These are phyloP conservation scores for Drymonia ruficornis DNA, from an alignment of 2,888 invertebrate genomes.

Conservation along the genomic window DNA sequence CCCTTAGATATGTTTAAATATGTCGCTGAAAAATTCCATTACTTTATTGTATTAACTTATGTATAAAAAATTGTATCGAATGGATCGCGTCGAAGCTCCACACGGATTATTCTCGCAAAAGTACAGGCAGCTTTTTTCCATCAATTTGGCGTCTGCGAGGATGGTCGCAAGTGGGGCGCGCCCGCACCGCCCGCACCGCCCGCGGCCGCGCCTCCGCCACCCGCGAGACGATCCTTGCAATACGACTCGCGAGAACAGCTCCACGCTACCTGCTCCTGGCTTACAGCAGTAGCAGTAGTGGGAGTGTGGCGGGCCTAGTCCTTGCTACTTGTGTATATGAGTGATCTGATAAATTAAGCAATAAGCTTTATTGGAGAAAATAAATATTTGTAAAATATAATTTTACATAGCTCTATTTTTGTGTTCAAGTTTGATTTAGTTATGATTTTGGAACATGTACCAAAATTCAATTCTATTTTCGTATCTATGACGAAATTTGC, in stretches of 20 bases:
- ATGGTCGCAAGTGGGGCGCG: too few relatives aligned
- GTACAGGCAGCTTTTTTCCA: slow-evolving; percentile 72
- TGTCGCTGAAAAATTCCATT: slow-evolving; percentile 74
- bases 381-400: slow-evolving; percentile 49
- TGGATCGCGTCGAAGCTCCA: slow-evolving; percentile 53
- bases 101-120: slow-evolving; percentile 48
- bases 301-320: too few relatives aligned
- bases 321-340: slow-evolving; percentile 35
- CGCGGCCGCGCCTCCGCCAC: neutral
- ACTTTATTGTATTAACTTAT: slow-evolving; percentile 74
- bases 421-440: slow-evolving; percentile 30
- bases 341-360: slow-evolving; percentile 57
- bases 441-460: slow-evolving; percentile 29
- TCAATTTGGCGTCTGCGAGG: slow-evolving; percentile 44
- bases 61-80: slow-evolving; percentile 68
- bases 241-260: slow-evolving; percentile 43
- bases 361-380: slow-evolving; percentile 43
- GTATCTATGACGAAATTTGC: slow-evolving; percentile 31
- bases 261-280: slow-evolving; percentile 40
- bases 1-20: slow-evolving; percentile 50
- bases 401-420: slow-evolving; percentile 48
- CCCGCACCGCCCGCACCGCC: too few relatives aligned
- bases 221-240: neutral
- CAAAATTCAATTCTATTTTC: slow-evolving; percentile 40
- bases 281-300: too few relatives aligned